phyloP scores from a whole-genome alignment of 2,113 vertebrate genomes.

The Gymnogyps californianus region DNA sequence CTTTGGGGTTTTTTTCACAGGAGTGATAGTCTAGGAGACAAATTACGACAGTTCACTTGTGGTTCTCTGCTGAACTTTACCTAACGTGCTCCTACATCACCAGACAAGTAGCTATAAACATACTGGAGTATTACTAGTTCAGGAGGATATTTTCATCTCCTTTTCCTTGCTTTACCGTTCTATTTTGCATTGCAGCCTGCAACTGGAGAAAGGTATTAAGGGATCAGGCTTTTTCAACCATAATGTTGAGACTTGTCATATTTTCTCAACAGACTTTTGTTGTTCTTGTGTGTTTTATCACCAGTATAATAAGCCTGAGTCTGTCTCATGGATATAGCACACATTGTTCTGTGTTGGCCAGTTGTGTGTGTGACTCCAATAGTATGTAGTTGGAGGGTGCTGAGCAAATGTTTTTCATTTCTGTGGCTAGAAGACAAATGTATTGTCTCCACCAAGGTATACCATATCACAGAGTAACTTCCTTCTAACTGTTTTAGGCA shows the following conservation, averaged over 20 bases:
- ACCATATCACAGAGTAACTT: not conserved
- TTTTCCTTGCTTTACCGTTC: constrained; percentile 23
- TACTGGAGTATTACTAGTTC: not conserved
- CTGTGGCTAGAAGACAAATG: not conserved
- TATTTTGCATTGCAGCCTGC: constrained; percentile 43
- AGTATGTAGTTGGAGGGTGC: not conserved
- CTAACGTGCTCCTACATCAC: not conserved
- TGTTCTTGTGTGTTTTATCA: not conserved
- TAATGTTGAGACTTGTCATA: not conserved
- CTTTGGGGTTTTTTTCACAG: not conserved
- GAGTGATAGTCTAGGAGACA: not conserved
- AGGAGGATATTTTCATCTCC: not conserved
- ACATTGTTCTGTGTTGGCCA: not conserved
- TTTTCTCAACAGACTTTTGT: not conserved
- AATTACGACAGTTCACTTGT: not conserved
- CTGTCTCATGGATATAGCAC: not conserved
- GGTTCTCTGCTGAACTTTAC: not conserved
- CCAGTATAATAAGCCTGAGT: not conserved
- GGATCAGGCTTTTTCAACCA: not conserved
- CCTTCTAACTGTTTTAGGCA: not conserved
- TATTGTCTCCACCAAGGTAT: not conserved
- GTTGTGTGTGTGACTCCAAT: not conserved
- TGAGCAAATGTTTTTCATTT: not conserved
- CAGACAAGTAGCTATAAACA: not conserved
- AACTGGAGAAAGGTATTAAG: constrained; percentile 51